These are phyloP conservation scores for Noctua janthina DNA, from an alignment of 2,888 invertebrate genomes.

Conservation along the genomic window DNA sequence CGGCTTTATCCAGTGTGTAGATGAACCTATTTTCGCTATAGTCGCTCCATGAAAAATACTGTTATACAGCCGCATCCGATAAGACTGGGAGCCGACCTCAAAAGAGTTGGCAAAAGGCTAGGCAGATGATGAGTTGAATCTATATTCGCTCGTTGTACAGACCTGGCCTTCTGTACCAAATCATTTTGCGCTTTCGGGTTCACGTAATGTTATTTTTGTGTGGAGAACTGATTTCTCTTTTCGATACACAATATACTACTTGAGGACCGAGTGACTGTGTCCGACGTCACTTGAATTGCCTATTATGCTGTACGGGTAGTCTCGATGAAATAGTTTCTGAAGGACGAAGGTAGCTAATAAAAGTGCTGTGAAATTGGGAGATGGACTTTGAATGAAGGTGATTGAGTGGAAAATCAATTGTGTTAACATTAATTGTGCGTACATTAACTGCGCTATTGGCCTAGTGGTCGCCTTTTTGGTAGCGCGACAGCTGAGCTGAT, in stretches of 20 bases:
- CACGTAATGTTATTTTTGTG: slow-evolving; percentile 62
- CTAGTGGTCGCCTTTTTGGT: too few species aligned
- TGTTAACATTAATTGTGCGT: too few species aligned
- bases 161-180: neutral
- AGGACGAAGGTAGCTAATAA: slow-evolving; percentile 34
- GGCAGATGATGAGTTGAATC: too few species aligned
- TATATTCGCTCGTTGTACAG: too few species aligned
- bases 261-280: slow-evolving; percentile 54
- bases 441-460: too few species aligned
- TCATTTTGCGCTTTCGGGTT: slow-evolving; percentile 11
- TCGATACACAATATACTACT: slow-evolving; percentile 64
- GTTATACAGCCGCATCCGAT: too few species aligned
- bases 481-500: too few species aligned
- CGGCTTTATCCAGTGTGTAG: neutral
- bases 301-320: slow-evolving; percentile 58
- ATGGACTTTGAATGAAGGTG: neutral
- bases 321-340: slow-evolving; percentile 47
- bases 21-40: too few species aligned
- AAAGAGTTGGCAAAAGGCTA: too few species aligned
- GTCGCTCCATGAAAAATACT: too few species aligned
- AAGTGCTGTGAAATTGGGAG: slow-evolving; percentile 38
- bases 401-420: neutral
- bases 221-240: slow-evolving; percentile 63
- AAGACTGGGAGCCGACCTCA: too few species aligned
- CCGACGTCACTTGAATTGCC: slow-evolving; percentile 64